Base-by-base conservation (phyloP, 53 echinoderm and acorn worm genomes). In the Mesocentrotus franciscanus region DNA sequence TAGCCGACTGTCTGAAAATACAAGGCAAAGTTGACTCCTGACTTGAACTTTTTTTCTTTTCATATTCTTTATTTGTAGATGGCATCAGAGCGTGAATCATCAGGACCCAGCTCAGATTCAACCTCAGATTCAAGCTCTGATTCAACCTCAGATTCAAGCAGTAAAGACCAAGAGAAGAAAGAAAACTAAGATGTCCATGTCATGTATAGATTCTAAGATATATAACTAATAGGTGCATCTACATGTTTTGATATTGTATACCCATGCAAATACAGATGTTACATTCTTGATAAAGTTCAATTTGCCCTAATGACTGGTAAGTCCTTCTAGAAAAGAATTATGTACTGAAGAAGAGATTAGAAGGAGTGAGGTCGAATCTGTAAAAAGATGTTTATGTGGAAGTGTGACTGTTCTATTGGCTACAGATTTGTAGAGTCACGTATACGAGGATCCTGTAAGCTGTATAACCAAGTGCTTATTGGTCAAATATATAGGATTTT, bases 1-100 rank as follows among this genome's bases (percentile, higher is more conserved):
- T 16, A 20, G 17, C 22, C 17, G 18, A 66, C 18, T 66, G 18
- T 18, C 66, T 75, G 75, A 12, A 75, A 12, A 75, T 1, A 2
- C 32, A 11, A 33, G 27, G 20, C 64, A 64, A 15, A 64, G 64
- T 64, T 15, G 75, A 75, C 30, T 10, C 75, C 29, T 75, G 13
- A 17, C 36, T 81, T 39, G 2, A 8, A 78, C 4, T 6, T 78
- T 4, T 14, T 15, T 34, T 13, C 10, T 91, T 2, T 91, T 58
- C 55, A 20, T 66, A 11, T 68, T 13, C 30, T 91, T 62, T 56
- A 60, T 90, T 90, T 95, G 18, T 72, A 95, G 95, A 95, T 95
- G 95, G 95, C 95, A 59, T 72, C 95, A 27, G 95, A 95, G n/a
- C 90, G 95, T 60, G 95, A 95, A 56, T 95, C 95, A 57, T 95